Base-by-base conservation (phyloP, 1,140 invertebrate genomes). In the Telenomus remus region DNA sequence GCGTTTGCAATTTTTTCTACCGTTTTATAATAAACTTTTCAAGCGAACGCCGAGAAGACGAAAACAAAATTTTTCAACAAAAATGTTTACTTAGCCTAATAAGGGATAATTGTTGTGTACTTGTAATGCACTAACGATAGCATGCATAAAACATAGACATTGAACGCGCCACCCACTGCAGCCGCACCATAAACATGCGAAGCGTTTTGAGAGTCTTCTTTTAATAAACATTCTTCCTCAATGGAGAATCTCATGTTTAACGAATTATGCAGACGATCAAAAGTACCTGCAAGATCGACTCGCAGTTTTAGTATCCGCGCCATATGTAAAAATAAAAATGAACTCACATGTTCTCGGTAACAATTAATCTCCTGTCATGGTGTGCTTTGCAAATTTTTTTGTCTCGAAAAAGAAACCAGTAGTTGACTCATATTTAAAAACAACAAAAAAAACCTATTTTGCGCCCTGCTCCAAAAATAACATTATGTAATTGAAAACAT, bases 91-190 rank as follows among this genome's bases (percentile, higher is more conserved):
- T 27, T 27, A 27, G 6, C 19, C 19, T 27, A 42, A 42, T 11
- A 42, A 42, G 8, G 37, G 19, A 19, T 42, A 39, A 54, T 39
- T 37, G 16, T 19, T 10, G 7, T 10, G 7, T 19, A 33, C 13
- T 55, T 55, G 10, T 55, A 54, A 49, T 47, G 47, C 46, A 56
- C 39, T 51, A 39, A 46, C 46, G 47, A 16, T 35, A 43, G 51
- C 57, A 61, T 66, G 64, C 39, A 65, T 70, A 76, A 59, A 49
- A 43, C 53, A 69, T 64, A 76, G 73, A 70, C 61, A 70, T 76
- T 35, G 13, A 66, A 76, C 66, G 66, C 53, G 12, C n/a, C 74
- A 44, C 73, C 73, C 60, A 76, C 73, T 59, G 39, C 1, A 27
- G 35, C 13, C 14, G 10, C 43, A 44, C 57, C 50, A 12, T 43